Evolutionary conservation across 2,888 invertebrate genomes (phyloP).

Genomic region (Stratiomys singularior): DNA sequence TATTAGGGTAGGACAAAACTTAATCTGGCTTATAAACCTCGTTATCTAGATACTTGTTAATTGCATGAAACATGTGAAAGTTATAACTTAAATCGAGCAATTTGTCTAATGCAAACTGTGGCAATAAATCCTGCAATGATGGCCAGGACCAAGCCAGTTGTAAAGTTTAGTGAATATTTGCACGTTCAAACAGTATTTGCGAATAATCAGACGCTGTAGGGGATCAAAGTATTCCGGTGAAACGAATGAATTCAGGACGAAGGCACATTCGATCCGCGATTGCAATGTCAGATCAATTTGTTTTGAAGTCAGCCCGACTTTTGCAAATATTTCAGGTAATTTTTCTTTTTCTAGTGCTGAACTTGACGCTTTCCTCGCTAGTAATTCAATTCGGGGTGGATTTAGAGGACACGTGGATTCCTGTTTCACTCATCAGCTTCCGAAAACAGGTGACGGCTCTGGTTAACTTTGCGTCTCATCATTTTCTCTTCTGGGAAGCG

Average conservation of each 20-base stretch:
- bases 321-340: neutral
- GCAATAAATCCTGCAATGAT: too few species aligned
- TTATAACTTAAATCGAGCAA: neutral
- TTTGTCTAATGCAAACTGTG: too few species aligned
- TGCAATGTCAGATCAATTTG: conserved; percentile 14
- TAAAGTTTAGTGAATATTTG: too few species aligned
- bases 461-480: conserved; percentile 10
- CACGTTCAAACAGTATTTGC: too few species aligned
- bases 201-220: too few species aligned
- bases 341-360: neutral
- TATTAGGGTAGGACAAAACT: neutral
- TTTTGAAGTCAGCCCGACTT: neutral
- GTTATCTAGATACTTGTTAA: conserved; percentile 1
- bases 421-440: conserved; percentile 26
- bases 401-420: conserved; percentile 29
- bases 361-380: conserved; percentile 2
- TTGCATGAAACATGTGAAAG: neutral
- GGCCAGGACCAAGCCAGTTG: too few species aligned
- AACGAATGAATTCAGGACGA: too few species aligned
- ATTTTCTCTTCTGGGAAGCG: conserved; percentile 26
- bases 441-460: conserved; percentile 8
- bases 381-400: neutral
- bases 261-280: too few species aligned
- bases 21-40: neutral
- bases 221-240: too few species aligned